phyloP scores from a whole-genome alignment of 2,797 vertebrate species.

The Tokudaia tokunoshimensis region DNA sequence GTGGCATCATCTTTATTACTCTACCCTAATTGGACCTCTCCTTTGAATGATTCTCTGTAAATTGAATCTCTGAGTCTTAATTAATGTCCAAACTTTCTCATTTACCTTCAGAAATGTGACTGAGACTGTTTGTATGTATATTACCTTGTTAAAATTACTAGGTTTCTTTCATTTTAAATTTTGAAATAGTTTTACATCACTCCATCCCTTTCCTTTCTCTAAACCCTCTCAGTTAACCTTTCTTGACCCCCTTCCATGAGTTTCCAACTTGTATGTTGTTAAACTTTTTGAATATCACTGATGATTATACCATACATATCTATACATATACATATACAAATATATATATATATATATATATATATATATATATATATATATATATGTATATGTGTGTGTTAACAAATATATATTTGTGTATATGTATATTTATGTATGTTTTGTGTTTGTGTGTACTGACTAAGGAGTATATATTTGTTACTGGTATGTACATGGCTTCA shows the following conservation, averaged over 20 bases:
- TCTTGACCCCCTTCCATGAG: neutral
- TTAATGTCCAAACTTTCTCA: neutral
- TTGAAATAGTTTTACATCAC: neutral
- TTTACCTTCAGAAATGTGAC: neutral
- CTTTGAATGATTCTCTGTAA: neutral
- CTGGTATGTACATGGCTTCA: neutral
- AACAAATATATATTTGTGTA: too few relatives aligned
- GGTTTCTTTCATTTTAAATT: neutral
- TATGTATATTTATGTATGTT: neutral
- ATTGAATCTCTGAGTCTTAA: neutral
- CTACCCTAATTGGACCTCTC: neutral
- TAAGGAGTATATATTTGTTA: neutral
- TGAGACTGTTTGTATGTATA: fast-evolving
- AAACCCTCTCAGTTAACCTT: neutral
- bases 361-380: neutral
- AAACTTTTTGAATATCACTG: neutral
- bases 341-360: neutral
- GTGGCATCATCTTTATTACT: neutral
- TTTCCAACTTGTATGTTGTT: neutral
- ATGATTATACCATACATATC: neutral
- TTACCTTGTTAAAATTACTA: neutral
- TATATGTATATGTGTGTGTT: neutral
- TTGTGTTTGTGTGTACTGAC: neutral
- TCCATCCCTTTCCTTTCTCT: neutral
- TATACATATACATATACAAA: neutral